Evolutionary conservation across 2,888 invertebrate species (phyloP).

Genomic region (Eupithecia vulgata): DNA sequence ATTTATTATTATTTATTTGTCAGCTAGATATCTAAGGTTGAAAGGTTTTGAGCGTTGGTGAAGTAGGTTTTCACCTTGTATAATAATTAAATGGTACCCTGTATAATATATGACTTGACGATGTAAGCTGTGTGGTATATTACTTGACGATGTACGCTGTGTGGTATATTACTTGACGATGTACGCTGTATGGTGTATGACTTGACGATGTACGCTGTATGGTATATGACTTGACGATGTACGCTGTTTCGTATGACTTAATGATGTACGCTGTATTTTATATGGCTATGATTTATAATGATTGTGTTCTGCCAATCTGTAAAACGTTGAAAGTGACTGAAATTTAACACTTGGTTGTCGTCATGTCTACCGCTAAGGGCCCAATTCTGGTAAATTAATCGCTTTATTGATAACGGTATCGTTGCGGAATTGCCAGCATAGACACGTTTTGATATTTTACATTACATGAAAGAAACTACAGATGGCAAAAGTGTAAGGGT

Average conservation of each 20-base stretch:
- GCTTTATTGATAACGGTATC: background rate
- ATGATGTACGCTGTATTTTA: too few relatives aligned
- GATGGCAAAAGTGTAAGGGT: background rate
- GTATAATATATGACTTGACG: background rate
- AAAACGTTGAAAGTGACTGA: background rate
- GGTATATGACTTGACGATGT: too few relatives aligned
- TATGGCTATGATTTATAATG: background rate
- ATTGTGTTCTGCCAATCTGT: background rate
- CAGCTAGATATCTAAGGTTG: background rate
- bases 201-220: background rate
- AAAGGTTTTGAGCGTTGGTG: background rate
- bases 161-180: background rate
- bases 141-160: background rate
- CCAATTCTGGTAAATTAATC: background rate
- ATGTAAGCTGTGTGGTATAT: background rate
- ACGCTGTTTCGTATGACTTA: too few relatives aligned
- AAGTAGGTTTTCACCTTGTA: conserved; percentile 1
- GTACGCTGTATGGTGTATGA: background rate
- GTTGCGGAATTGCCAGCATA: background rate
- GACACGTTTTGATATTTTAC: background rate
- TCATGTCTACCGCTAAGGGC: background rate
- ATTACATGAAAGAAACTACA: background rate
- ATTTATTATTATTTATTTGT: too few relatives aligned
- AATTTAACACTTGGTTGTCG: background rate
- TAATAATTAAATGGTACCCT: background rate